phyloP scores from a whole-genome alignment of 2,797 vertebrate species.

The Huso huso region DNA sequence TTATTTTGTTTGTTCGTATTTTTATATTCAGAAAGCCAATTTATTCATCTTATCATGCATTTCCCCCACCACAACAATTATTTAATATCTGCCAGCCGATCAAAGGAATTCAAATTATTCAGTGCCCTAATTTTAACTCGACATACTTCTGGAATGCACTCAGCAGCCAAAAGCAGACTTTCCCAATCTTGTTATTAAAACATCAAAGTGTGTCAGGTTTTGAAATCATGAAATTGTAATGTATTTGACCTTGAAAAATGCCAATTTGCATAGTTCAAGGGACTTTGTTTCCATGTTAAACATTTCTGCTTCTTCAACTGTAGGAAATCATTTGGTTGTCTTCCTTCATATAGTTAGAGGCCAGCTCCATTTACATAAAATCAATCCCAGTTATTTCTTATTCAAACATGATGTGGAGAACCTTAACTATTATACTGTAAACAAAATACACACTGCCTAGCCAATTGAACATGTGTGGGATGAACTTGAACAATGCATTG shows the following conservation, averaged over 20 bases:
- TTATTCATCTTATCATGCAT: neutral
- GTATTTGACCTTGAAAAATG: conserved; percentile 4
- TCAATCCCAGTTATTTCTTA: conserved; percentile 1
- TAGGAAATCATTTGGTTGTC: neutral
- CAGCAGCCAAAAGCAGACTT: conserved; percentile 1
- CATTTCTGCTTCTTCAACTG: neutral
- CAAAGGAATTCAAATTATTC: conserved; percentile 7
- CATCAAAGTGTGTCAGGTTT: conserved; percentile 13
- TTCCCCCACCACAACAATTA: neutral
- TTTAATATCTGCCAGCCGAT: neutral
- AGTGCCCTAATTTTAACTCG: conserved; percentile 6
- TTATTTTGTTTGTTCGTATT: neutral
- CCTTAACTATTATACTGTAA: no score
- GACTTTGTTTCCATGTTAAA: neutral
- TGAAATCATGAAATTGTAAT: conserved; percentile 10
- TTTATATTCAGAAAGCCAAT: neutral
- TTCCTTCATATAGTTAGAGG: neutral
- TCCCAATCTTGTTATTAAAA: neutral
- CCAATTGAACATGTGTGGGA: no score
- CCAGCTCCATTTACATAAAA: conserved; percentile 1
- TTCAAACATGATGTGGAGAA: neutral
- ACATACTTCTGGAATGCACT: neutral
- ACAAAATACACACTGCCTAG: no score
- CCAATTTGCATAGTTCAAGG: neutral
- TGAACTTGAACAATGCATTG: neutral